Base-by-base conservation (phyloP, 2,797 vertebrate genomes). In the Phrynocephalus guinanensis region DNA sequence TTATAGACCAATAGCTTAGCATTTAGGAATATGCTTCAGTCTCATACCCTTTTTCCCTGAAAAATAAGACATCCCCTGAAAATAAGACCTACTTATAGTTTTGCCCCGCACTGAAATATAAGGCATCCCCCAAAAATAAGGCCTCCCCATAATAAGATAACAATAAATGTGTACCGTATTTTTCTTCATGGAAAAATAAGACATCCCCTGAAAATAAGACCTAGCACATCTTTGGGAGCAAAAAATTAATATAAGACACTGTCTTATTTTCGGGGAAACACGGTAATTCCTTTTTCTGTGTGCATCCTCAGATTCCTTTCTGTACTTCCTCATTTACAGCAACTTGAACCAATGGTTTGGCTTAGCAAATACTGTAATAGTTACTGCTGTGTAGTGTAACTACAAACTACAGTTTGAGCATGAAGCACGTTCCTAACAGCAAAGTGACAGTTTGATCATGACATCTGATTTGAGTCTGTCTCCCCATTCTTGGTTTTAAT, bases 401-500 rank as follows among this genome's bases (percentile, higher is more conserved):
- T 79, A 70, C 56, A 83, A 48, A 67, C 50, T 26, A 44, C 15
- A 4, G 10, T 82, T 87, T 80, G 38, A 73, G 44, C 67, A 83
- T 86, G 30, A 76, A 79, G 48, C 33, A 56, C 52, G 56, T 79
- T 78, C 50, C 75, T 28, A 60, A 60, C 3, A 77, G 30, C 18
- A 10, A 87, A 60, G 63, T 15, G 52, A 71, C 63, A 77, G 24
- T 79, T 79, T 88, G 68, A 76, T 67, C 76, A 50, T 78, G 33
- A 79, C 28, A n/a, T 66, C 33, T 84, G 77, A 88, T 72, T 18
- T 72, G 82, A 84, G 28, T 76, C 82, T 44, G 28, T 87, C 38
- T 44, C 56, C 83, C 38, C 77, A n/a, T 88, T 95, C 80, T 78
- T 86, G 82, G 52, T 71, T 87, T 88, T n/a, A 86, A 87, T 13